A percentile compares a stretch with the other conserved stretches of the same genome.
phyloP scores from a whole-genome alignment of 2,797 vertebrate genomes.

The Poeciliopsis turneri region DNA sequence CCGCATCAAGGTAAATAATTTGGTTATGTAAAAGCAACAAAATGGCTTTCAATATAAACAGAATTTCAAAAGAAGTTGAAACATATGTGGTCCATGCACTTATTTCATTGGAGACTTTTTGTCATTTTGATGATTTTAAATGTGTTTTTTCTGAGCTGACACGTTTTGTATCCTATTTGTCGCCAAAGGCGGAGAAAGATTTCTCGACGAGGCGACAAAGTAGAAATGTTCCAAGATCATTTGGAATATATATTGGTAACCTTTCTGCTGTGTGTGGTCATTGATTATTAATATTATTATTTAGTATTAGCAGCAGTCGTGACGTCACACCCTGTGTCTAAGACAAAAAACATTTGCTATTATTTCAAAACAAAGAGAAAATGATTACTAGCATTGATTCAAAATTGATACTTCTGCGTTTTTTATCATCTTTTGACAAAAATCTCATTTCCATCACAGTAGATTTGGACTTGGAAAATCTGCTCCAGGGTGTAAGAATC shows the following conservation, averaged over 20 bases:
- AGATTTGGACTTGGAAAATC: not conserved
- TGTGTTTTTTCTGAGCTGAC: too few species aligned
- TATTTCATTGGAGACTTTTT: not conserved
- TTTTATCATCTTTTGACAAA: not conserved
- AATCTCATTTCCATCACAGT: not conserved
- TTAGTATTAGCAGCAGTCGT: not conserved
- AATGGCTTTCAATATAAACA: not conserved
- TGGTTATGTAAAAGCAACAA: constrained; percentile 8
- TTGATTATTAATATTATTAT: not conserved
- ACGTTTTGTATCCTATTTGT: not conserved
- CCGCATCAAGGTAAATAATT: constrained; percentile 4
- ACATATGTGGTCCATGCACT: not conserved
- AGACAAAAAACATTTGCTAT: not conserved
- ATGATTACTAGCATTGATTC: too few species aligned
- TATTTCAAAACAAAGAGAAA: not conserved
- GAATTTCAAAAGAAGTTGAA: not conserved
- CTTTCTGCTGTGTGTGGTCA: not conserved
- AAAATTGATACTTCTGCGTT: not conserved
- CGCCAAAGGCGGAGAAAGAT: not conserved
- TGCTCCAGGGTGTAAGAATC: not conserved
- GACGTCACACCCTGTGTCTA: not conserved
- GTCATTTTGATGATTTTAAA: not conserved
- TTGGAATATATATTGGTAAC: not conserved
- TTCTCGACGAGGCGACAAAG: not conserved
- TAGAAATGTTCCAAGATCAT: not conserved